A percentile compares a stretch with the other conserved stretches of the same genome.
phyloP scores from a whole-genome alignment of 2,113 vertebrate species.

The Xiphorhynchus elegans region DNA sequence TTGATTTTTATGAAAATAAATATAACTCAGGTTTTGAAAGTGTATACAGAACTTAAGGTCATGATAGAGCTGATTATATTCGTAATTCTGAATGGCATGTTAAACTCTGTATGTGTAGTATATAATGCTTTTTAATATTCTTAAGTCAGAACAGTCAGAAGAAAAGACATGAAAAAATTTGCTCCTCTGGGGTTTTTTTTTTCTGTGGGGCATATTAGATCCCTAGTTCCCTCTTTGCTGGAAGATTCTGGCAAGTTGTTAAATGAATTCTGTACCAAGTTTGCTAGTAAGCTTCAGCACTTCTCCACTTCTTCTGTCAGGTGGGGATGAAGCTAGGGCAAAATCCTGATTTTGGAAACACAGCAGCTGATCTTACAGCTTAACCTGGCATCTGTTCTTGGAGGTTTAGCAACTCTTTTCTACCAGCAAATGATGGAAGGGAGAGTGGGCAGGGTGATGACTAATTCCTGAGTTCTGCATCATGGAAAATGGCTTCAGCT shows the following conservation, averaged over 20 bases:
- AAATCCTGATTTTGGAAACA: not conserved
- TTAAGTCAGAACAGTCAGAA: not conserved
- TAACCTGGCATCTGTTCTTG: not conserved
- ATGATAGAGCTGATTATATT: not conserved
- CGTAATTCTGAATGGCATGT: not conserved
- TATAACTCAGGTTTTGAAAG: not conserved
- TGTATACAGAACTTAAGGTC: not conserved
- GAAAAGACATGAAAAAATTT: not conserved
- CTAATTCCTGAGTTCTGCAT: not conserved
- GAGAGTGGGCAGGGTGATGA: not conserved
- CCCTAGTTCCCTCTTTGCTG: not conserved
- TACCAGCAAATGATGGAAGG: not conserved
- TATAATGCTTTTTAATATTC: not conserved
- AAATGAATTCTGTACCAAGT: not conserved
- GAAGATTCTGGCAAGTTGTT: constrained; percentile 11
- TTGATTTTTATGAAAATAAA: not conserved
- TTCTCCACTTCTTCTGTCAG: not conserved
- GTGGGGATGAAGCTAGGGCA: not conserved
- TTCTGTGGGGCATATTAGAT: not conserved
- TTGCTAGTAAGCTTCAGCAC: not conserved
- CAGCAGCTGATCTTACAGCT: not conserved
- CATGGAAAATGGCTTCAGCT: not conserved
- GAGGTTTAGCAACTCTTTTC: not conserved
- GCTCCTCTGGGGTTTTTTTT: not conserved
- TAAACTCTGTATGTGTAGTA: not conserved